phyloP scores from a whole-genome alignment of 1,140 invertebrate genomes.

The Leptinotarsa texana region DNA sequence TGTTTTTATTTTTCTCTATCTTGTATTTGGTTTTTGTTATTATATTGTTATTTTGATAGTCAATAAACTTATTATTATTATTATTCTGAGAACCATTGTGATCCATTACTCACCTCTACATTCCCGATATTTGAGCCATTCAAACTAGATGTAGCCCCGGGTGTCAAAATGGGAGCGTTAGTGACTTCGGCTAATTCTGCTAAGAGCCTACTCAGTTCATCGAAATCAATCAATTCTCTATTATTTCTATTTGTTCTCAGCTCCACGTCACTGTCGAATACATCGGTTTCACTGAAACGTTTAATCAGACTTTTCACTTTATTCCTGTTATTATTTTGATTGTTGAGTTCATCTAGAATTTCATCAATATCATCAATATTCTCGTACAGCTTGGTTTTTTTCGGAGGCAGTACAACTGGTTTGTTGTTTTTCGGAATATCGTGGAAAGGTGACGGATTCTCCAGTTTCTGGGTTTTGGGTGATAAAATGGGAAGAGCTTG shows the following conservation, averaged over 20 bases:
- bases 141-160: conserved; percentile 49
- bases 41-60: too few species aligned
- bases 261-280: conserved; percentile 30
- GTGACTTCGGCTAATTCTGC: conserved; percentile 52
- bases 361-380: conserved; percentile 46
- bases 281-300: conserved; percentile 41
- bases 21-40: too few species aligned
- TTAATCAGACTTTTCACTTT: conserved; percentile 49
- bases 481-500: conserved; percentile 20
- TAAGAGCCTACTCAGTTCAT: conserved; percentile 50
- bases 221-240: conserved; percentile 31
- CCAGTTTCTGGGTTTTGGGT: conserved; percentile 28
- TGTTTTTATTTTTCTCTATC: too few species aligned
- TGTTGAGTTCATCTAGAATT: conserved; percentile 39
- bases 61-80: too few species aligned
- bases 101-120: conserved; percentile 42
- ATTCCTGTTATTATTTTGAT: conserved; percentile 26
- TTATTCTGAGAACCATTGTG: too few species aligned
- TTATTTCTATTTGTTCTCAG: conserved; percentile 27
- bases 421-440: conserved; percentile 42
- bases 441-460: conserved; percentile 31
- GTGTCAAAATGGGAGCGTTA: conserved; percentile 48
- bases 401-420: conserved; percentile 29
- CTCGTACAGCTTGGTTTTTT: conserved; percentile 5
- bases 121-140: conserved; percentile 39